Evolutionary conservation across 2,113 vertebrate genomes (phyloP).

Genomic region (Vombatus ursinus): DNA sequence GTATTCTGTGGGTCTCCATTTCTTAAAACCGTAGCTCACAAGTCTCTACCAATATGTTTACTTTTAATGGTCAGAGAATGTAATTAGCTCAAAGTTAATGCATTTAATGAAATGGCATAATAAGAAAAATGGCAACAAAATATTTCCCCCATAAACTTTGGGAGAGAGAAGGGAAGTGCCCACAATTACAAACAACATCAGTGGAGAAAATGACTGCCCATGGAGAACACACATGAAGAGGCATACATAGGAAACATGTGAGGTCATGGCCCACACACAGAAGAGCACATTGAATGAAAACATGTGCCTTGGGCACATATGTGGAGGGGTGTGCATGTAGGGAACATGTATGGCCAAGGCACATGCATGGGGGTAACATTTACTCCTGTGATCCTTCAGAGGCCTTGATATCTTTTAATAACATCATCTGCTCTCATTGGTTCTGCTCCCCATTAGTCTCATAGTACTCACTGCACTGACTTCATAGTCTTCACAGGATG

Average conservation of each 20-base stretch:
- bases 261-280: neutral
- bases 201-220: neutral
- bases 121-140: neutral
- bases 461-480: neutral
- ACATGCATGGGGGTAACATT: neutral
- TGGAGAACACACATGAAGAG: neutral
- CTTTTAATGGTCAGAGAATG: neutral
- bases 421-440: neutral
- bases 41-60: neutral
- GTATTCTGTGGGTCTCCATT: neutral
- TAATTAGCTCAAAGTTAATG: neutral
- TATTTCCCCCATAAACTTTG: neutral
- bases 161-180: neutral
- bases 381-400: neutral
- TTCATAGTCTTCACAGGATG: neutral
- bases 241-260: neutral
- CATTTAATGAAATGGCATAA: neutral
- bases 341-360: neutral
- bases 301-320: neutral
- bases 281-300: neutral
- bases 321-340: neutral
- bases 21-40: neutral
- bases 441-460: neutral
- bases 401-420: neutral
- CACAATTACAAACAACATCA: neutral